A percentile compares a stretch with the other conserved stretches of the same genome.
Conservation (phyloP, 2,797 vertebrate species). For the Rhinoraja longicauda region DNA sequence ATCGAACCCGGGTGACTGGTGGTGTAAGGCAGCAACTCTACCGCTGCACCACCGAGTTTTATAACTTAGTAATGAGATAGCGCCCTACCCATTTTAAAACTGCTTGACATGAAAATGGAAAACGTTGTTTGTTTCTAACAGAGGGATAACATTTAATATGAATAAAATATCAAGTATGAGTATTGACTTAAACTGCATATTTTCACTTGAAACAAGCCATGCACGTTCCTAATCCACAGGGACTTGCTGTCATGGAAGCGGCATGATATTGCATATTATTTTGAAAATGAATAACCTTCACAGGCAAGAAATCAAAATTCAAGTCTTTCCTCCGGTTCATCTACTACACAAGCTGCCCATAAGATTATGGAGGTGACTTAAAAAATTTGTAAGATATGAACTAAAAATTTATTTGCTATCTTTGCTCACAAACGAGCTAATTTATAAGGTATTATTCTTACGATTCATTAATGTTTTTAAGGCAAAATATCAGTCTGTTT, state of each 20-base stretch:
- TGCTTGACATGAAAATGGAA: background rate
- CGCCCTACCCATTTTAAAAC: background rate
- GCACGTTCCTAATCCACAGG: background rate
- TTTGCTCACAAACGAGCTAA: background rate
- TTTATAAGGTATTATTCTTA: background rate
- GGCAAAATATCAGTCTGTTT: background rate
- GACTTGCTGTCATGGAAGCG: background rate
- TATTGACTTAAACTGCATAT: background rate
- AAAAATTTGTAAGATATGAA: background rate
- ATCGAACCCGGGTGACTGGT: too few relatives aligned
- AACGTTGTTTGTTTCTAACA: background rate
- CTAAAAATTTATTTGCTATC: background rate
- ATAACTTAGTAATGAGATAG: background rate
- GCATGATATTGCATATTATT: background rate
- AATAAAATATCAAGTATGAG: background rate
- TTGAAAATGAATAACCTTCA: slow-evolving; percentile 7
- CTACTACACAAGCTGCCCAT: background rate
- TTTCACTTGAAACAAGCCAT: background rate
- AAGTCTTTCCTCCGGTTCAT: background rate
- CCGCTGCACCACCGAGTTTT: background rate
- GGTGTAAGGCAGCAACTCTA: too few relatives aligned
- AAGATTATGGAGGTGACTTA: background rate
- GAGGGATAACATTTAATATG: background rate
- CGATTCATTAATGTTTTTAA: background rate
- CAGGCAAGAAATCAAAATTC: background rate